A percentile compares a stretch with the other conserved stretches of the same genome.
phyloP scores from a whole-genome alignment of 2,113 vertebrate genomes.

The Lanius collurio region DNA sequence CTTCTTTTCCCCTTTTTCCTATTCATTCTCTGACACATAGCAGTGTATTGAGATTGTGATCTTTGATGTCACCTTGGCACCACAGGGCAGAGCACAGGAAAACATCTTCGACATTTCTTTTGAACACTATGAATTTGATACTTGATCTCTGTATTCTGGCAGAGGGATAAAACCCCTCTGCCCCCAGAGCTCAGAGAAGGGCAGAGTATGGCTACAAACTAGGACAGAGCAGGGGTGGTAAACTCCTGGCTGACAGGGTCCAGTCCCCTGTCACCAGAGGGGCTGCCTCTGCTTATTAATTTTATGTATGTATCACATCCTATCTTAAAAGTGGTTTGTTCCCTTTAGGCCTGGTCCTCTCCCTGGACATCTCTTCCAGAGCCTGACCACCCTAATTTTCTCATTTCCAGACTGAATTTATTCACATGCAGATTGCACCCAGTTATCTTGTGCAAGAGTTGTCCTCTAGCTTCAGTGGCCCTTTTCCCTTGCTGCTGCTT shows the following conservation, averaged over 20 bases:
- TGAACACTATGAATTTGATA: background rate
- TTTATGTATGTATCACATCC: background rate
- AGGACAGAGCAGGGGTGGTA: background rate
- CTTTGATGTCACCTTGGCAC: background rate
- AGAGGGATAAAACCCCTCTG: background rate
- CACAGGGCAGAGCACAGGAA: background rate
- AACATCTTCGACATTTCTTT: background rate
- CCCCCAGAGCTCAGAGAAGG: background rate
- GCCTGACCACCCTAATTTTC: background rate
- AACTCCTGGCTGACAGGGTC: background rate
- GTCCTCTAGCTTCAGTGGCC: background rate
- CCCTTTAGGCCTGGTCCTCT: background rate
- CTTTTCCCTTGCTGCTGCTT: background rate
- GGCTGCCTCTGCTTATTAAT: background rate
- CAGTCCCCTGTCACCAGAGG: background rate
- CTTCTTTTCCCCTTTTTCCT: background rate
- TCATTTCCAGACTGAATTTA: conserved; percentile 22
- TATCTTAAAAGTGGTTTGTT: background rate
- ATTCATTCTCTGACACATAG: background rate
- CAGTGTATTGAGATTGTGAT: background rate
- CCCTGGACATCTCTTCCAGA: background rate
- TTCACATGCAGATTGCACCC: background rate
- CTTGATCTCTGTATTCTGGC: background rate
- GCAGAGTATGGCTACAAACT: background rate
- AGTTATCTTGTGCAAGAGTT: background rate